Evolutionary conservation across 2,113 vertebrate genomes (phyloP).

Genomic region (Stegostoma tigrinum): DNA sequence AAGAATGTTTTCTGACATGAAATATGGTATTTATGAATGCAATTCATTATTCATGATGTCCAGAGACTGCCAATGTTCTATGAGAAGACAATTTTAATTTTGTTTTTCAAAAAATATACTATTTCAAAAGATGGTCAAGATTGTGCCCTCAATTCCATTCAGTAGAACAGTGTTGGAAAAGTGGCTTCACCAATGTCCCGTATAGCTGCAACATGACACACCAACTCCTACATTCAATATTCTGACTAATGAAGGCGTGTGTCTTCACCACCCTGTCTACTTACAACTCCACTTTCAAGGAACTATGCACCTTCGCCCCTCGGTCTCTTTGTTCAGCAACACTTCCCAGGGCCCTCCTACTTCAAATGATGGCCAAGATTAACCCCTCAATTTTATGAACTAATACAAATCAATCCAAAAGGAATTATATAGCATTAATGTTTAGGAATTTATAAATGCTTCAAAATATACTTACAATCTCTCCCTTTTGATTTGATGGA

Average conservation of each 20-base stretch:
- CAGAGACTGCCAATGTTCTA: neutral
- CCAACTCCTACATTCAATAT: too few relatives aligned
- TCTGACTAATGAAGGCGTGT: too few relatives aligned
- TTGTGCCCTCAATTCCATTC: neutral
- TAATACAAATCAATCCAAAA: neutral
- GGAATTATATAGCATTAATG: too few relatives aligned
- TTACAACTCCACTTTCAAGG: too few relatives aligned
- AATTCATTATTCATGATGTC: neutral
- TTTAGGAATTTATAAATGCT: neutral
- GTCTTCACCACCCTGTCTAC: too few relatives aligned
- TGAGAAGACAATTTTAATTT: neutral
- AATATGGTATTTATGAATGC: neutral
- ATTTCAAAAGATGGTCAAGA: neutral
- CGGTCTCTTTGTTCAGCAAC: too few relatives aligned
- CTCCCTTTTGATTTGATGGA: neutral
- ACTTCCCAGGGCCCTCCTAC: neutral
- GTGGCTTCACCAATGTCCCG: too few relatives aligned
- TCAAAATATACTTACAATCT: too few relatives aligned
- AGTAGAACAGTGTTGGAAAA: too few relatives aligned
- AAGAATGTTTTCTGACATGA: neutral
- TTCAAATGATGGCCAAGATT: neutral
- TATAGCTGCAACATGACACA: too few relatives aligned
- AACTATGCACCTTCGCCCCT: too few relatives aligned
- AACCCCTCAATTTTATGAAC: neutral
- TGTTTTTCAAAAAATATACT: neutral